phyloP scores from a whole-genome alignment of 1,140 invertebrate genomes.

The Diuraphis noxia region DNA sequence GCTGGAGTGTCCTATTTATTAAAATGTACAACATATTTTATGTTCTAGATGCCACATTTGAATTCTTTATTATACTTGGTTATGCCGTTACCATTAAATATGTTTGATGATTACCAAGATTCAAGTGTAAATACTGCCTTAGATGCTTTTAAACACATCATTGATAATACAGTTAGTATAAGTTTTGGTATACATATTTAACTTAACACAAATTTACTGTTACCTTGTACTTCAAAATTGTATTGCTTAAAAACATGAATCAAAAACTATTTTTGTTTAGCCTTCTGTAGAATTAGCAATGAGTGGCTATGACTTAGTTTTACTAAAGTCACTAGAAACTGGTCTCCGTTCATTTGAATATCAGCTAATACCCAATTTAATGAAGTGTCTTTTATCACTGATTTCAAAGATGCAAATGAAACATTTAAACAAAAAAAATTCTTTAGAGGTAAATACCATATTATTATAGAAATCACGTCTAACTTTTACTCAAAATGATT shows the following conservation, averaged over 20 bases:
- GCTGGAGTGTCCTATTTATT: neutral
- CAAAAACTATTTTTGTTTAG: neutral
- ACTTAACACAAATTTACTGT: neutral
- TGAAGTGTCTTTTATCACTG: constrained; percentile 5
- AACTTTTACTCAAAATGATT: neutral
- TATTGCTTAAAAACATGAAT: neutral
- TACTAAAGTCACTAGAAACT: constrained; percentile 21
- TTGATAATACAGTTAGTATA: constrained; percentile 44
- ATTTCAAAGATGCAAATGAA: constrained; percentile 48
- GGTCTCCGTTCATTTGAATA: neutral
- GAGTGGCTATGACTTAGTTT: constrained; percentile 32
- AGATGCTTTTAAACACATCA: constrained; percentile 40
- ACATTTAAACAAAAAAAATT: constrained; percentile 40
- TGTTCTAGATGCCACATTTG: constrained; percentile 44
- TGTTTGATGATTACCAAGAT: constrained; percentile 48
- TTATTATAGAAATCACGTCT: neutral
- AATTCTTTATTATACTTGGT: constrained; percentile 41
- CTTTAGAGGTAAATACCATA: constrained; percentile 3
- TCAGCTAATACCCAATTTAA: constrained; percentile 22
- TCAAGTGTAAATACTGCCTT: constrained; percentile 9
- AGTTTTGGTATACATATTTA: neutral
- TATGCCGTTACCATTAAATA: constrained; percentile 45
- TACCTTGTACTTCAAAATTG: neutral
- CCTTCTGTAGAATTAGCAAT: constrained; percentile 30
- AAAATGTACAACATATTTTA: neutral